A percentile compares a stretch with the other conserved stretches of the same genome.
Evolutionary conservation across 2,888 invertebrate species (phyloP).

Genomic region (Ophonus ardosiacus): DNA sequence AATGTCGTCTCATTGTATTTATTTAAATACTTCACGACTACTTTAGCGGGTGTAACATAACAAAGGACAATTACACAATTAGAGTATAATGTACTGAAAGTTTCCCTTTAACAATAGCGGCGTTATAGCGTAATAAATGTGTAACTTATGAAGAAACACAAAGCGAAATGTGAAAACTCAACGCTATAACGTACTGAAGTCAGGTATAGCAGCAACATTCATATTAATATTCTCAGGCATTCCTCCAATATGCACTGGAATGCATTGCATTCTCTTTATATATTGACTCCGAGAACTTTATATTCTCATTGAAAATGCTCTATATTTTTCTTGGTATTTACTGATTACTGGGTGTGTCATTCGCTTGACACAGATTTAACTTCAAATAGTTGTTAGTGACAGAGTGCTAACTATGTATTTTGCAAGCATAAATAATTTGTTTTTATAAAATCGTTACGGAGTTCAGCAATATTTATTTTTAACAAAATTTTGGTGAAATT

Average conservation of each 20-base stretch:
- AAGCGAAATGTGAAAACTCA: constrained; percentile 29
- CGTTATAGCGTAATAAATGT: constrained; percentile 24
- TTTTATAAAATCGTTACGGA: too few relatives aligned
- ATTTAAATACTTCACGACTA: neutral
- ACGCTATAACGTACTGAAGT: neutral
- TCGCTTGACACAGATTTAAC: too few relatives aligned
- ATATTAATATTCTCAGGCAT: neutral
- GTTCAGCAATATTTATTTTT: too few relatives aligned
- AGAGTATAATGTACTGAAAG: neutral
- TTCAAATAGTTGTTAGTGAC: too few relatives aligned
- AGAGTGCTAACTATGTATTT: too few relatives aligned
- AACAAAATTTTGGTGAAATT: too few relatives aligned
- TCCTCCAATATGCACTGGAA: neutral
- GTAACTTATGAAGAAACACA: constrained; percentile 31
- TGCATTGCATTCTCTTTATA: neutral
- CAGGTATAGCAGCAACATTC: constrained; percentile 4
- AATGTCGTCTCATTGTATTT: neutral
- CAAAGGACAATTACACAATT: neutral
- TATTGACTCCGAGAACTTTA: neutral
- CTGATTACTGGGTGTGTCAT: too few relatives aligned
- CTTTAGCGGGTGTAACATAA: neutral
- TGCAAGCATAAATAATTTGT: too few relatives aligned
- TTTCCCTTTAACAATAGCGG: constrained; percentile 22
- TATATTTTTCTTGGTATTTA: too few relatives aligned
- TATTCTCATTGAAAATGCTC: neutral